Conservation (phyloP, 2,113 vertebrate species). For the Melospiza melodia region DNA sequence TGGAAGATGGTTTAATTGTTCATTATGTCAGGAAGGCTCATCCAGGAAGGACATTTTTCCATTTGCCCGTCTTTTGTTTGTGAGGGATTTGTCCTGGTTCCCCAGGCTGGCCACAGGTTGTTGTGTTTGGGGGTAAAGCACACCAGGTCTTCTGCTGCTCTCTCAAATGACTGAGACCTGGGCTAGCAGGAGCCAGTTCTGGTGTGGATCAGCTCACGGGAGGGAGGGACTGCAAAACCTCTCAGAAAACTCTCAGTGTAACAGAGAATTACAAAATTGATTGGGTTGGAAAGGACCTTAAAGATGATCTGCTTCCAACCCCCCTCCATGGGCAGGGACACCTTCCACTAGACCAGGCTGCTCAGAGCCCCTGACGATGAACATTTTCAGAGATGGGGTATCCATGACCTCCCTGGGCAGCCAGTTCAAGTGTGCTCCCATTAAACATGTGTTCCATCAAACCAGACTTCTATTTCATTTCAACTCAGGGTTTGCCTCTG, state of each 20-base stretch:
- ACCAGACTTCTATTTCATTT: background rate
- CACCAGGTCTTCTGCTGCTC: background rate
- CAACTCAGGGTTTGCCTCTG: background rate
- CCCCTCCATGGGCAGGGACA: background rate
- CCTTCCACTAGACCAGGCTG: background rate
- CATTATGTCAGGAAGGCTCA: background rate
- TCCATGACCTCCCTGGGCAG: background rate
- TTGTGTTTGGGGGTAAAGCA: background rate
- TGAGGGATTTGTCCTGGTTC: background rate
- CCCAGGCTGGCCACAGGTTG: background rate
- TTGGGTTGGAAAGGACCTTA: background rate
- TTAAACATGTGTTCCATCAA: background rate
- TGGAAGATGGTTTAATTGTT: background rate
- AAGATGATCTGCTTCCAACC: background rate
- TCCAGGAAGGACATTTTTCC: background rate
- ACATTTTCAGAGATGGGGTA: background rate
- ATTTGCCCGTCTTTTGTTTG: background rate
- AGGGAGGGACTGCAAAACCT: background rate
- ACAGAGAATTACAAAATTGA: background rate
- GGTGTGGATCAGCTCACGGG: background rate
- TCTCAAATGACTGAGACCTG: background rate
- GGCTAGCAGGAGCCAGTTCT: background rate
- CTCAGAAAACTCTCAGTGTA: background rate
- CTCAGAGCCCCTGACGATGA: background rate
- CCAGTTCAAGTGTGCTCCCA: background rate